Evolutionary conservation across 1,140 invertebrate species (phyloP), one percentile per base, ranked within the genome.

Genomic region (Zaprionus taronus): DNA sequence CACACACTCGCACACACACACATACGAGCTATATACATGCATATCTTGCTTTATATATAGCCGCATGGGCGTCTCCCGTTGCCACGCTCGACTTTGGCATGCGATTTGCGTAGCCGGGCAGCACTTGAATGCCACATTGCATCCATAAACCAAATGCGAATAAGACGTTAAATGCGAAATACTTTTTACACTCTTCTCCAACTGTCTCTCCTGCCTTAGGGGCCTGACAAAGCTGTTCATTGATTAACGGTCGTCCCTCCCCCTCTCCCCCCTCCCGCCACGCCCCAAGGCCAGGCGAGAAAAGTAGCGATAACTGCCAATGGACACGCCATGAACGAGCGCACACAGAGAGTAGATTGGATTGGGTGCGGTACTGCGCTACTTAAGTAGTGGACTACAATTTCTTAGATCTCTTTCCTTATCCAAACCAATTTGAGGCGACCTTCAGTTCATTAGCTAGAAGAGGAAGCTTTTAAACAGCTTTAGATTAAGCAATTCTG

Each of bases 281-380:
- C 56, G 11, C 47, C 57, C 68, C 81, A 71, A 79, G 78, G 66
- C 84, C 79, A 79, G 84, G 83, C 83, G 81, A 83, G 62, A 86
- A 76, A 77, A 72, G 64, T 73, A 67, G 78, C 78, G 81, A 87
- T 87, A 89, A 87, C 81, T 87, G 83, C 74, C 84, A 74, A 66
- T 89, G 78, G 74, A 72, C 83, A 87, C 84, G 83, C 82, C 70
- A 83, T 31, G 72, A 68, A 26, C 22, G n/a, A n/a, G 34, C 12
- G 14, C n/a, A 26, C 24, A 24, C 24, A 26, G 5, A 17, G 12
- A 63, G 26, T 31, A 38, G 17, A 34, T 58, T 58, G 56, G n/a
- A 34, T 34, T 58, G 26, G 26, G 53, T 56, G 53, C 53, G 22
- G 53, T 28, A 28, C 20, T 47, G 41, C 41, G n/a, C 20, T 51